These are phyloP conservation scores for Portevinia maculata DNA, from an alignment of 2,888 invertebrate species.

Conservation along the genomic window DNA sequence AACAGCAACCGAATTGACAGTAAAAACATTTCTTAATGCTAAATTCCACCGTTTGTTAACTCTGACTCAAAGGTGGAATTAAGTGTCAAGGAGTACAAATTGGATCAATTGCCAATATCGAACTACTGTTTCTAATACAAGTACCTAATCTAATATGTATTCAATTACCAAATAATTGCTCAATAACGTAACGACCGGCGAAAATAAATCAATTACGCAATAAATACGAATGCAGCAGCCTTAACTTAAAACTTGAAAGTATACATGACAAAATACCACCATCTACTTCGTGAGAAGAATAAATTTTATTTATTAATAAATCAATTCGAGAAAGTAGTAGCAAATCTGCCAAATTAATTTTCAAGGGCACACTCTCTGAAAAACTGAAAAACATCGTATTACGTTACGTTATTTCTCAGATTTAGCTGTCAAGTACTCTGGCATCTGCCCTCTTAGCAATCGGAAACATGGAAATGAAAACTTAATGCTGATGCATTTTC, in stretches of 20 bases:
- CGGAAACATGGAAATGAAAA: not conserved
- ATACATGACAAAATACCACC: constrained; percentile 9
- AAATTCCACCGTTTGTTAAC: no score
- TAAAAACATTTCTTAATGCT: no score
- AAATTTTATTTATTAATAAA: no score
- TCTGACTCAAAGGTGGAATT: not conserved
- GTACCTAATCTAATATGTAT: not conserved
- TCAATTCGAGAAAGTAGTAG: no score
- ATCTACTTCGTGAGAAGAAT: not conserved
- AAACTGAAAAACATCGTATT: no score
- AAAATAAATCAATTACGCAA: not conserved
- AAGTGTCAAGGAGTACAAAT: not conserved
- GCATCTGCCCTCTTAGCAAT: not conserved
- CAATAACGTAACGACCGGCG: not conserved
- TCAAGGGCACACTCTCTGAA: no score
- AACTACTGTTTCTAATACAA: not conserved
- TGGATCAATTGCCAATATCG: not conserved
- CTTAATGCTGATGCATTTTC: constrained; percentile 39
- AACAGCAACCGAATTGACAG: no score
- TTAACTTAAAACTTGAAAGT: not conserved
- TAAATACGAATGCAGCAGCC: no score
- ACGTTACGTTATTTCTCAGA: not conserved
- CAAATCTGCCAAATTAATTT: no score
- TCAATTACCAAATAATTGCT: not conserved
- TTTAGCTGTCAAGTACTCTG: not conserved